A percentile compares a stretch with the other conserved stretches of the same genome.
These are phyloP conservation scores for Monomorium pharaonis DNA, from an alignment of 1,140 invertebrate genomes.

Conservation along the genomic window DNA sequence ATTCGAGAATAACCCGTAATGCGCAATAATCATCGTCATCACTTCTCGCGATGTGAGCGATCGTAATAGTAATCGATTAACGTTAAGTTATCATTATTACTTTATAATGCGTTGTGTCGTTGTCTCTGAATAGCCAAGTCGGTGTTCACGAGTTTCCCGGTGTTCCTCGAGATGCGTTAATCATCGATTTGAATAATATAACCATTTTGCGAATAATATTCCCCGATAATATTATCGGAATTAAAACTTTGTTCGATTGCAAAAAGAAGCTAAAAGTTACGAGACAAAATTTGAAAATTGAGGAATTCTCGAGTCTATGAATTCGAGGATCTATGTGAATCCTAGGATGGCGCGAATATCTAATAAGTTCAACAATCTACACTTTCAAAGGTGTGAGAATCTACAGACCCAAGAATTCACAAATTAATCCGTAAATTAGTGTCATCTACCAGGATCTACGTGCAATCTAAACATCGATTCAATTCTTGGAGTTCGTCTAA, in stretches of 20 bases:
- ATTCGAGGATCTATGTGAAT: conserved; percentile 50
- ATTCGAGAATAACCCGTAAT: conserved; percentile 63
- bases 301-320: conserved; percentile 31
- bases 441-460: background rate
- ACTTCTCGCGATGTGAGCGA: conserved; percentile 54
- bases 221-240: background rate
- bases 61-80: conserved; percentile 75
- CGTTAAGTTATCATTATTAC: conserved; percentile 80
- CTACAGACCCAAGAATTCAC: conserved; percentile 38
- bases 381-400: conserved; percentile 35
- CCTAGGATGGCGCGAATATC: conserved; percentile 46
- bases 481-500: background rate
- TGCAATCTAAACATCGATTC: conserved; percentile 14
- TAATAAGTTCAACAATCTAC: conserved; percentile 55
- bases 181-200: background rate
- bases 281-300: background rate
- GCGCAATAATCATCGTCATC: conserved; percentile 60
- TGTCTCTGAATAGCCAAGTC: conserved; percentile 84
- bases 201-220: background rate
- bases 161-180: conserved; percentile 22
- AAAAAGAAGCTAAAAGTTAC: background rate
- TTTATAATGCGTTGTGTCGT: conserved; percentile 85
- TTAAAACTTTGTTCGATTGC: background rate
- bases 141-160: conserved; percentile 32
- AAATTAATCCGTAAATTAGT: conserved; percentile 17